Conservation (phyloP, 2,797 vertebrate species). For the Notolabrus celidotus region DNA sequence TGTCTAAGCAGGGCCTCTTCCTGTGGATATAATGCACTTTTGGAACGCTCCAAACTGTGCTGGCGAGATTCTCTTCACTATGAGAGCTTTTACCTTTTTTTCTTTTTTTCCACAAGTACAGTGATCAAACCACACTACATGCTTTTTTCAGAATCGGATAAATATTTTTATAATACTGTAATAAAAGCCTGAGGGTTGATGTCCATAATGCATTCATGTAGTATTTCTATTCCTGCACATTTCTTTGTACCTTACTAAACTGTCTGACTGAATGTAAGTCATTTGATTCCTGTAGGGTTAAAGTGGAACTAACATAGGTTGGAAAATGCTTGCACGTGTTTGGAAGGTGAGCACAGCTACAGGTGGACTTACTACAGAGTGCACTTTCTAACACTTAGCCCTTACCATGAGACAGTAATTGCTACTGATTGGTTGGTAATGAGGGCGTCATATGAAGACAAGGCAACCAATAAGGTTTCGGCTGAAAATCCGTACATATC, state of each 20-base stretch:
- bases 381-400: constrained; percentile 4
- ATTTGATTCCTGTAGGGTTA: constrained; percentile 19
- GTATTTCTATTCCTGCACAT: not conserved
- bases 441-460: not conserved
- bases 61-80: constrained; percentile 55
- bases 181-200: too few relatives aligned
- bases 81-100: constrained; percentile 48
- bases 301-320: too few relatives aligned
- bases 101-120: constrained; percentile 26
- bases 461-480: too few relatives aligned
- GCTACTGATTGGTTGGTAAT: not conserved
- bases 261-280: not conserved
- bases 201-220: too few relatives aligned
- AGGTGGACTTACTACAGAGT: constrained; percentile 1
- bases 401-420: constrained; percentile 4
- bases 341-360: too few relatives aligned
- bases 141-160: constrained; percentile 36
- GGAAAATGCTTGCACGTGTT: too few relatives aligned
- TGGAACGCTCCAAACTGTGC: constrained; percentile 58
- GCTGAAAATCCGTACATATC: too few relatives aligned
- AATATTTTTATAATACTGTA: constrained; percentile 13
- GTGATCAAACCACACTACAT: constrained; percentile 1
- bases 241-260: not conserved
- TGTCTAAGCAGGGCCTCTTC: constrained; percentile 74
- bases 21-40: constrained; percentile 71